Conservation (phyloP, 2,888 invertebrate genomes). For the Germaria angustata region DNA sequence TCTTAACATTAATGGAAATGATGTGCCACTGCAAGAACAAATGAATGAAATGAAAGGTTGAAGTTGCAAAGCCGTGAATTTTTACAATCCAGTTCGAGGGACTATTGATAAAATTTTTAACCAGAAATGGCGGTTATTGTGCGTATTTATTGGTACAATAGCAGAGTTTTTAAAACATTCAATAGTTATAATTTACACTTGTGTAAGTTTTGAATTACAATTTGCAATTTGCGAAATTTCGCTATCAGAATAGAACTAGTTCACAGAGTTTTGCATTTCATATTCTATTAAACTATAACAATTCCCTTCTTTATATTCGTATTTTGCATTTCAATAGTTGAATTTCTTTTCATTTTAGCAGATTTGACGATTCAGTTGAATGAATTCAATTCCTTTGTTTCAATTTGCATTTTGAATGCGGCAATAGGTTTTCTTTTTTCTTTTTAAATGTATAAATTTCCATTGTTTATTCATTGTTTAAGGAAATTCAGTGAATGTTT, state of each 20-base stretch:
- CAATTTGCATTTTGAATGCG: conserved; percentile 1
- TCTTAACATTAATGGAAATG: too few relatives aligned
- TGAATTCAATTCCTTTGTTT: conserved; percentile 4
- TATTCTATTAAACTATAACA: background rate
- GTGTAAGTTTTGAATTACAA: background rate
- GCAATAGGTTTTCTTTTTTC: background rate
- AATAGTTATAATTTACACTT: too few relatives aligned
- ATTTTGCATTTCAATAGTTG: background rate
- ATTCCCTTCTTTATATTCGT: too few relatives aligned
- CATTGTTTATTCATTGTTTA: conserved; percentile 2
- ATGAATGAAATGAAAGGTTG: too few relatives aligned
- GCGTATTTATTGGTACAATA: too few relatives aligned
- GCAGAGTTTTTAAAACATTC: too few relatives aligned
- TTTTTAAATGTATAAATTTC: background rate
- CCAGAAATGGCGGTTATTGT: too few relatives aligned
- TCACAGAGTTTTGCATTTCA: background rate
- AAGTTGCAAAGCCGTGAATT: too few relatives aligned
- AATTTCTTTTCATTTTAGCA: background rate
- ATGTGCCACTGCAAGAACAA: too few relatives aligned
- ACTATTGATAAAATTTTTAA: too few relatives aligned
- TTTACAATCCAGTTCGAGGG: too few relatives aligned
- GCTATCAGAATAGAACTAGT: background rate
- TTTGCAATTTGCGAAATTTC: background rate
- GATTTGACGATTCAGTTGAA: conserved; percentile 26
- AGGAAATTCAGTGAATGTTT: conserved; percentile 10